phyloP scores from a whole-genome alignment of 2,888 invertebrate genomes.

The Pomacea canaliculata region DNA sequence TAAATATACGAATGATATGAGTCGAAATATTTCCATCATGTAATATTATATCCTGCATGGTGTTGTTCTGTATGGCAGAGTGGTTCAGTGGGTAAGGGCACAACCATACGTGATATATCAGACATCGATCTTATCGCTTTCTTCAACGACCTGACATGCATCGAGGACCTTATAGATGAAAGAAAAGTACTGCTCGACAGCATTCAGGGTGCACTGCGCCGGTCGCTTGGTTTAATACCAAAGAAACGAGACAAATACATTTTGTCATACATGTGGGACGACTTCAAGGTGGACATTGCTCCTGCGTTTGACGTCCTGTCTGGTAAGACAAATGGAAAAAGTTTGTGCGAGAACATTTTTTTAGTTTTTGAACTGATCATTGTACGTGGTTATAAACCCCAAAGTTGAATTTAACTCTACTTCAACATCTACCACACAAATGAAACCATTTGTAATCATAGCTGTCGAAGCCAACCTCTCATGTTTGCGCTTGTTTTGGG shows the following conservation, averaged over 20 bases:
- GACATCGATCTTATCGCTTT: constrained; percentile 1
- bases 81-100: not conserved
- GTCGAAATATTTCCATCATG: too few species aligned
- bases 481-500: too few species aligned
- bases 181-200: not conserved
- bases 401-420: too few species aligned
- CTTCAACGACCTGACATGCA: not conserved
- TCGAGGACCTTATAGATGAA: not conserved
- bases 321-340: not conserved
- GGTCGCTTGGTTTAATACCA: not conserved
- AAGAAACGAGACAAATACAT: not conserved
- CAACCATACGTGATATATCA: not conserved
- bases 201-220: not conserved
- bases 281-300: not conserved
- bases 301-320: not conserved
- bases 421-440: too few species aligned
- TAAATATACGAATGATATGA: too few species aligned
- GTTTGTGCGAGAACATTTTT: too few species aligned
- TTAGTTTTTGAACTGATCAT: too few species aligned
- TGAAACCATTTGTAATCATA: too few species aligned
- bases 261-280: not conserved
- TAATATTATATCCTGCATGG: too few species aligned
- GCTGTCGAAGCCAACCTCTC: too few species aligned
- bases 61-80: not conserved
- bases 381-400: too few species aligned